Base-by-base conservation (phyloP, 2,888 invertebrate species). In the Caenorhabditis sp. region DNA sequence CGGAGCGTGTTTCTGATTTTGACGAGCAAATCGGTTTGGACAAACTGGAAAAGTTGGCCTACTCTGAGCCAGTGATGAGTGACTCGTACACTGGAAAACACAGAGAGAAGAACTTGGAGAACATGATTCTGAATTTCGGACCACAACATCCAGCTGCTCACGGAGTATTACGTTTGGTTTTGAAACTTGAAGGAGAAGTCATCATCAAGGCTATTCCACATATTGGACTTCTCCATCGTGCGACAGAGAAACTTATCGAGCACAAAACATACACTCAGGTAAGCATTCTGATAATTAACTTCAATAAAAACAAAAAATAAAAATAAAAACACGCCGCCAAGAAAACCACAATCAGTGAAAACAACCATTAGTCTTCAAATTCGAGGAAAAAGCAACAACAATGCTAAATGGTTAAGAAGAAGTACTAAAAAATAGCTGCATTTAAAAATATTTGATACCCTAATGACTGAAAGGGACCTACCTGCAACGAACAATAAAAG, bases 191-290 rank as follows among this genome's bases (percentile, higher is more conserved):
- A 81, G 94, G 94, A 80, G 95, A 95, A 90, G 91, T 92, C 12
- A 94, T 97, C 0, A 90, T 93, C 66, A 91, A 92, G 23, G 93
- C 95, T 0, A 97, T 97, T 89, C 97, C 97, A 0, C 99, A 99
- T 89, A 96, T 99, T 82, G 99, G 99, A 0, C 91, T 99, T 0
- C 91, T 99, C 25, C 99, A 99, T 90, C 92, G 97, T 27, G 99
- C 94, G 52, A 99, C 97, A 0, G 97, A 99, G 88, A 99, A 99
- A 88, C 91, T 99, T 26, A 97, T 97, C 54, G 97, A 99, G 89
- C 95, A 97, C 89, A 99, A 99, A 90, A 99, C 97, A 0, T 99
- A 96, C 89, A 93, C 93, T 1, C 97, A 97, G 76, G 81, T 81
- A n/a, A 21, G 21, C 12, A 43, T 56, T n/a, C 8, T 4, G 31